A percentile compares a stretch with the other conserved stretches of the same genome.
phyloP scores from a whole-genome alignment of 2,888 invertebrate genomes.

The Drosophila anceps region DNA sequence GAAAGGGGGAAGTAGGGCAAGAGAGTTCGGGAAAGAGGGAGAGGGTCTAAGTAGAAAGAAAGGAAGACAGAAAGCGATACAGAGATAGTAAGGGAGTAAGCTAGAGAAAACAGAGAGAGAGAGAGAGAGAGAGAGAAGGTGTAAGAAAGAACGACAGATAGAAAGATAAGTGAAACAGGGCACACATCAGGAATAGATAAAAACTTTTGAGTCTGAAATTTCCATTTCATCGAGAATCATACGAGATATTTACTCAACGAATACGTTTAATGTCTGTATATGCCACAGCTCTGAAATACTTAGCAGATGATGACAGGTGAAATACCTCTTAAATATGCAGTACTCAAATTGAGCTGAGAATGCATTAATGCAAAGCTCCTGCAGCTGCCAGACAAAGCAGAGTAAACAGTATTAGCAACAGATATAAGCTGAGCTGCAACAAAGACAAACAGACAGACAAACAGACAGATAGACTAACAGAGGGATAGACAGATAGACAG shows the following conservation, averaged over 20 bases:
- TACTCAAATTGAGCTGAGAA: not conserved
- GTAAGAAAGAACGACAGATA: not conserved
- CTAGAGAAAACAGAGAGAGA: not conserved
- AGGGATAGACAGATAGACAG: slow-evolving; percentile 7
- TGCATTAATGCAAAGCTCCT: slow-evolving; percentile 33
- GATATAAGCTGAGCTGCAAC: slow-evolving; percentile 25
- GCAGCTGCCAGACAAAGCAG: slow-evolving; percentile 39
- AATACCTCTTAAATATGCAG: not conserved
- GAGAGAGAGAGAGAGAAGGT: not conserved
- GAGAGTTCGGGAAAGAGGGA: not conserved
- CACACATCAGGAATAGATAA: too few species aligned
- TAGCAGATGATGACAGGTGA: not conserved
- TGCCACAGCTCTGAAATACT: not conserved
- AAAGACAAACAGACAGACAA: slow-evolving; percentile 17
- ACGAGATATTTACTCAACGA: not conserved
- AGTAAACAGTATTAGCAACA: slow-evolving; percentile 61
- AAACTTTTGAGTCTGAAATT: too few species aligned
- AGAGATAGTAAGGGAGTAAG: not conserved
- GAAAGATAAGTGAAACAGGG: too few species aligned
- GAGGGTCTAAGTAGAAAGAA: too few species aligned
- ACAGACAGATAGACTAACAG: not conserved
- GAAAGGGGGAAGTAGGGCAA: not conserved
- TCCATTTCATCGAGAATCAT: not conserved
- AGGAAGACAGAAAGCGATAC: not conserved
- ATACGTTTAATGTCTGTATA: not conserved